Evolutionary conservation across 1,140 invertebrate genomes (phyloP).

Genomic region (Atta colombica): DNA sequence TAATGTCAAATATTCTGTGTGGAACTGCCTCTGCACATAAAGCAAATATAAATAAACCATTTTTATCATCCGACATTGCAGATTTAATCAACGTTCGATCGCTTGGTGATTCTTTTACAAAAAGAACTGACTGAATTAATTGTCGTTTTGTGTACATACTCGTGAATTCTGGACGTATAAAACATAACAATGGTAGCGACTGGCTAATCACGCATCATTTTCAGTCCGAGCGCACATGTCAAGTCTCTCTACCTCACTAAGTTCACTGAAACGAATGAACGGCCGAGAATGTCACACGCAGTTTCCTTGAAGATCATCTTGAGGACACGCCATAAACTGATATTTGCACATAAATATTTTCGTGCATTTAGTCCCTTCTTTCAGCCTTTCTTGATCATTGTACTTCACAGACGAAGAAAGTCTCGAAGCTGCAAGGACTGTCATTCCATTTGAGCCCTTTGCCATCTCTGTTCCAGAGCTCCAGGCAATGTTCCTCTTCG

Average conservation of each 20-base stretch:
- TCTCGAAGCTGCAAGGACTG: slow-evolving; percentile 96
- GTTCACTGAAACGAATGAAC: slow-evolving; percentile 47
- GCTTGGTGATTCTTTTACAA: slow-evolving; percentile 42
- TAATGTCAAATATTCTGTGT: background rate
- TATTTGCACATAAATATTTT: slow-evolving; percentile 12
- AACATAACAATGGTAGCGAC: slow-evolving; percentile 41
- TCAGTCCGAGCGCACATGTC: slow-evolving; percentile 45
- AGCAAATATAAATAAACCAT: background rate
- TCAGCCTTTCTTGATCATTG: slow-evolving; percentile 83
- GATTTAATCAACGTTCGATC: slow-evolving; percentile 17
- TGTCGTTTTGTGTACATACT: slow-evolving; percentile 20
- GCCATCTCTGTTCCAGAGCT: slow-evolving; percentile 96
- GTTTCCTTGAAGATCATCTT: slow-evolving; percentile 44
- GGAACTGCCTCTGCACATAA: background rate
- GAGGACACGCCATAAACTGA: slow-evolving; percentile 7
- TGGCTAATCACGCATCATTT: slow-evolving; percentile 45
- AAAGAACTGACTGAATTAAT: slow-evolving; percentile 45
- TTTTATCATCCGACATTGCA: slow-evolving; percentile 37
- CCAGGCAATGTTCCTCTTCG: slow-evolving; percentile 96
- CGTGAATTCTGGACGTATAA: slow-evolving; percentile 14
- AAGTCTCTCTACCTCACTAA: slow-evolving; percentile 31
- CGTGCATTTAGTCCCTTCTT: slow-evolving; percentile 41
- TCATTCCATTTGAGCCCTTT: slow-evolving; percentile 97
- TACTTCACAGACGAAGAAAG: slow-evolving; percentile 96
- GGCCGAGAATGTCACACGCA: slow-evolving; percentile 28